These are phyloP conservation scores for Thinocorus orbignyianus DNA, from an alignment of 2,113 vertebrate species.

Conservation along the genomic window DNA sequence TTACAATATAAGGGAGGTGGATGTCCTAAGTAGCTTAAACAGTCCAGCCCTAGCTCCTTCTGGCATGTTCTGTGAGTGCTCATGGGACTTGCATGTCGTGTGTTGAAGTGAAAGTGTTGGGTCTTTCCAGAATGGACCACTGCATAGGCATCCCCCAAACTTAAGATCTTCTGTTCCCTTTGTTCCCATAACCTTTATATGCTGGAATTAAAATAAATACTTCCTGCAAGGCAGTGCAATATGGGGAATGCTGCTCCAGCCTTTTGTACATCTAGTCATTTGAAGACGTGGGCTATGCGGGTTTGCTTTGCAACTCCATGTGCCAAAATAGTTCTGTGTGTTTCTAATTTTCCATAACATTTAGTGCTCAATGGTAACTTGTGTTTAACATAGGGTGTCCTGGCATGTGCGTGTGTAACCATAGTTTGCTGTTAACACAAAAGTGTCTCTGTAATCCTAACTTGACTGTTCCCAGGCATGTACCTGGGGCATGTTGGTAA, in stretches of 20 bases:
- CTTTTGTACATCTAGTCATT: neutral
- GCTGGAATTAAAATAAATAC: neutral
- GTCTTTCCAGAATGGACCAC: neutral
- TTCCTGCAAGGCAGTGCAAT: neutral
- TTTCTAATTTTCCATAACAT: constrained; percentile 35
- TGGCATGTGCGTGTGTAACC: neutral
- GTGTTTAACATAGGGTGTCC: neutral
- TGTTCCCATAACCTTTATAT: neutral
- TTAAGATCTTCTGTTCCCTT: neutral
- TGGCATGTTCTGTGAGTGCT: neutral
- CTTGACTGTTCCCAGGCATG: neutral
- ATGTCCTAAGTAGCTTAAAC: neutral
- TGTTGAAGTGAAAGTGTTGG: neutral
- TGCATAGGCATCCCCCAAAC: neutral
- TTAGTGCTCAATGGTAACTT: neutral
- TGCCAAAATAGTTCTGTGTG: constrained; percentile 15
- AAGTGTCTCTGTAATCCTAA: neutral
- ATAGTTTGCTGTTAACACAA: constrained; percentile 24
- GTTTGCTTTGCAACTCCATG: neutral
- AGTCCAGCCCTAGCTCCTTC: neutral
- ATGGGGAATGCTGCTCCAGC: neutral
- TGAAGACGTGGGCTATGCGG: neutral
- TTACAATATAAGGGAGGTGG: neutral
- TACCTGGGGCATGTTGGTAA: neutral
- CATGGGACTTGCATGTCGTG: neutral